These are phyloP conservation scores for Eumeta japonica DNA, from an alignment of 1,140 invertebrate species.

Conservation along the genomic window DNA sequence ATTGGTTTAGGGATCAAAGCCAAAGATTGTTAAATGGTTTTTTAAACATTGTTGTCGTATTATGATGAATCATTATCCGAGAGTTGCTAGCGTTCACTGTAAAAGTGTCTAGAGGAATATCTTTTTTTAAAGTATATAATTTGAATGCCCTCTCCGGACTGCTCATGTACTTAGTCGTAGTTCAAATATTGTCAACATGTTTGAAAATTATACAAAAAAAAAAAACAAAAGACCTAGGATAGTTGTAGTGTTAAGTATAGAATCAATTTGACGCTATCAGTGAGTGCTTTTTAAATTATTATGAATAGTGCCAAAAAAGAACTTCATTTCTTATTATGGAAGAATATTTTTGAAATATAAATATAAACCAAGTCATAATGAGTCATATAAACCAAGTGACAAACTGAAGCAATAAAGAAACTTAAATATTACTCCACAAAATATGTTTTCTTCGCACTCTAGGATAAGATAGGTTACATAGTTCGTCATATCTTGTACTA, in stretches of 20 bases:
- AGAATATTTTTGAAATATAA: background rate
- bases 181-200: conserved; percentile 14
- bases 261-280: conserved; percentile 29
- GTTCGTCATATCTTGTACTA: too few species aligned
- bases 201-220: conserved; percentile 45
- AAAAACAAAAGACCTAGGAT: conserved; percentile 24
- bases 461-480: too few species aligned
- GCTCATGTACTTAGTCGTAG: conserved; percentile 50
- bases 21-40: conserved; percentile 65
- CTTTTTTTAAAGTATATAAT: conserved; percentile 30
- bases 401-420: too few species aligned
- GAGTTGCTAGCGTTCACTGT: conserved; percentile 46
- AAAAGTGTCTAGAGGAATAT: conserved; percentile 16
- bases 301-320: conserved; percentile 1
- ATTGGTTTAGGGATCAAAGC: conserved; percentile 64
- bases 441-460: too few species aligned
- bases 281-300: background rate
- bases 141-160: conserved; percentile 53
- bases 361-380: too few species aligned
- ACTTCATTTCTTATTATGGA: background rate
- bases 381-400: too few species aligned
- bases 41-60: conserved; percentile 60
- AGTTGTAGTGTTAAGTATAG: conserved; percentile 42
- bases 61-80: conserved; percentile 55
- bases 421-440: too few species aligned